Conservation (phyloP, 2,113 vertebrate genomes). For the Zosterops japonicus region DNA sequence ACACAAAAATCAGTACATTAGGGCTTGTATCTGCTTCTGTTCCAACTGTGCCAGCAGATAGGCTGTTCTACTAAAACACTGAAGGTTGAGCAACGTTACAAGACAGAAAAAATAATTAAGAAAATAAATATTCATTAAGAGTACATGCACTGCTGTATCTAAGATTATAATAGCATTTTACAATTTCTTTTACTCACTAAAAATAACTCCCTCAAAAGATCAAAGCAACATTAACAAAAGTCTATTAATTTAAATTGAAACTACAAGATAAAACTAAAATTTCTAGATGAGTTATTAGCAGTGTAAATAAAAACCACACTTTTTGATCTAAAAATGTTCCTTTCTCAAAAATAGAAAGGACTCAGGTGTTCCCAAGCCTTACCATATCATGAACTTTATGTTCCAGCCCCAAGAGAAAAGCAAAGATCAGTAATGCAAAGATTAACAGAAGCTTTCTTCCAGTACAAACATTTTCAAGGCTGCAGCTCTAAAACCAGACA, state of each 20-base stretch:
- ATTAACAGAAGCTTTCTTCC: not conserved
- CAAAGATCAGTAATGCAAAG: not conserved
- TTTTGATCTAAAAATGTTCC: not conserved
- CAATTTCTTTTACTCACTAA: not conserved
- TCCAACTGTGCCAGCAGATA: not conserved
- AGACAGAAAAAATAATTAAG: not conserved
- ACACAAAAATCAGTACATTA: not conserved
- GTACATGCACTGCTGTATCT: not conserved
- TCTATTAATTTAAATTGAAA: not conserved
- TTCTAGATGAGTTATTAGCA: not conserved
- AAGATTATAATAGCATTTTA: not conserved
- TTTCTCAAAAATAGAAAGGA: not conserved
- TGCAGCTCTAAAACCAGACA: not conserved
- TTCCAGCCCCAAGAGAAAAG: not conserved
- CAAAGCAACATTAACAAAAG: not conserved
- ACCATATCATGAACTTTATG: not conserved
- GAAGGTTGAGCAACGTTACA: not conserved
- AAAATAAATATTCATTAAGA: not conserved
- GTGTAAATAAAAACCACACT: not conserved
- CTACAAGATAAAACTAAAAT: not conserved
- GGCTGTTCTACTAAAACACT: not conserved
- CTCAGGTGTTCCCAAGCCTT: not conserved
- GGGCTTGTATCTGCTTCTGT: not conserved
- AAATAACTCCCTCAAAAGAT: not conserved
- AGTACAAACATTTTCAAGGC: not conserved